phyloP scores from a whole-genome alignment of 2,888 invertebrate species.

The Actias luna region DNA sequence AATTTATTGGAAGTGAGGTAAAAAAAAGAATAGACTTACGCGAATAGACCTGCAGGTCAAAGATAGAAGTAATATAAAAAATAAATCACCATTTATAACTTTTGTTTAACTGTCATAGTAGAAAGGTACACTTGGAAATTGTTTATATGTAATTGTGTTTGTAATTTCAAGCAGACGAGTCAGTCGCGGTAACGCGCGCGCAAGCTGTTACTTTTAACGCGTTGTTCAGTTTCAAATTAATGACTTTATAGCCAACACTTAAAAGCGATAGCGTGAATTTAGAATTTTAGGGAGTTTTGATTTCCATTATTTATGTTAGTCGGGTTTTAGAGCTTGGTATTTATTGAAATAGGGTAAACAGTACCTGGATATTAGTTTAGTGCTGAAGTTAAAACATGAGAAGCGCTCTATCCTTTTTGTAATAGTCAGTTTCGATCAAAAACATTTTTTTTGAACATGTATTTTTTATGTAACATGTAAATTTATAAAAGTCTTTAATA shows the following conservation, averaged over 20 bases:
- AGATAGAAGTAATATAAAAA: too few species aligned
- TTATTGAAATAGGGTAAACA: neutral
- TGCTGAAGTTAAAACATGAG: neutral
- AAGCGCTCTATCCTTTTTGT: too few species aligned
- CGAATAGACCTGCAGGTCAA: too few species aligned
- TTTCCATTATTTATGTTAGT: constrained; percentile 54
- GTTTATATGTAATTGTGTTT: constrained; percentile 10
- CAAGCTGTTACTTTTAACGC: constrained; percentile 81
- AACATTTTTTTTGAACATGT: too few species aligned
- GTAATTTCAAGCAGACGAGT: constrained; percentile 18
- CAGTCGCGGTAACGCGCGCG: constrained; percentile 46
- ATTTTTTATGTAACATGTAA: too few species aligned
- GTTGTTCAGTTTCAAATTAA: constrained; percentile 78
- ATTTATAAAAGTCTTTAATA: too few species aligned
- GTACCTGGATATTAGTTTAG: neutral
- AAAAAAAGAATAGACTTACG: too few species aligned
- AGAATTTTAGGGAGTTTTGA: constrained; percentile 46
- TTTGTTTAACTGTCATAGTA: neutral
- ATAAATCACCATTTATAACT: too few species aligned
- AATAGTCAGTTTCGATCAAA: too few species aligned
- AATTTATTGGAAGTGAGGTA: too few species aligned
- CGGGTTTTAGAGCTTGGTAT: constrained; percentile 41
- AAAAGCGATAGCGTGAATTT: constrained; percentile 59
- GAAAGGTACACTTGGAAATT: neutral
- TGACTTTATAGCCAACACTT: constrained; percentile 77